Conservation (phyloP, 2,888 invertebrate species). For the Seira musarum region DNA sequence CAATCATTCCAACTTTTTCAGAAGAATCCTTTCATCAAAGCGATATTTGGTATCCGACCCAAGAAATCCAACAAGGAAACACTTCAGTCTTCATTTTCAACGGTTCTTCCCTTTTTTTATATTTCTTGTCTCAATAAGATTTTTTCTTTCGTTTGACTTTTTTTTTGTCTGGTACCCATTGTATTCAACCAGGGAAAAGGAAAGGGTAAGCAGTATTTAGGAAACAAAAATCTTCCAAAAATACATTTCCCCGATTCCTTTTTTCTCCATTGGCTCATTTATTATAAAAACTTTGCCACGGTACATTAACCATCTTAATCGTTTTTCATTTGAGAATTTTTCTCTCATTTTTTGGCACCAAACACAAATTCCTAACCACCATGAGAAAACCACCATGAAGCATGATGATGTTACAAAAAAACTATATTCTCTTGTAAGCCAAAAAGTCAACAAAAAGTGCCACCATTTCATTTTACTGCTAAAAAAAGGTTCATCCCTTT, state of each 20-base stretch:
- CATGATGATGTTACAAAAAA: constrained; percentile 31
- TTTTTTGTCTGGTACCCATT: neutral
- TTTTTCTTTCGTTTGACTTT: too few relatives aligned
- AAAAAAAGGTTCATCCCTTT: too few relatives aligned
- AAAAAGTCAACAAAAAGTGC: neutral
- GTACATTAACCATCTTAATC: constrained; percentile 70
- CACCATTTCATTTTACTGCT: too few relatives aligned
- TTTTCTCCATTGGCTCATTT: constrained; percentile 64
- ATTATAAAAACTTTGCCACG: constrained; percentile 68
- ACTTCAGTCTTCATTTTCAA: too few relatives aligned
- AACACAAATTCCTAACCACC: neutral
- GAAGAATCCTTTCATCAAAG: too few relatives aligned
- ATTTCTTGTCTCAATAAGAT: too few relatives aligned
- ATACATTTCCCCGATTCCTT: constrained; percentile 12
- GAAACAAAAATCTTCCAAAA: constrained; percentile 15
- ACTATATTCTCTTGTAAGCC: constrained; percentile 4
- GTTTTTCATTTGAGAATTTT: constrained; percentile 69
- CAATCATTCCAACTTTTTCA: too few relatives aligned
- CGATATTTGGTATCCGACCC: too few relatives aligned
- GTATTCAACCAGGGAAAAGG: neutral
- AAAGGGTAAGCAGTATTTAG: constrained; percentile 4
- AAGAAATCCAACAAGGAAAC: too few relatives aligned
- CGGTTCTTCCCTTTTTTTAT: too few relatives aligned
- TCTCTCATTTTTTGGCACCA: constrained; percentile 43
- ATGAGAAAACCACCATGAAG: neutral